Base-by-base conservation (phyloP, 2,797 vertebrate species). In the Tangara arthus region DNA sequence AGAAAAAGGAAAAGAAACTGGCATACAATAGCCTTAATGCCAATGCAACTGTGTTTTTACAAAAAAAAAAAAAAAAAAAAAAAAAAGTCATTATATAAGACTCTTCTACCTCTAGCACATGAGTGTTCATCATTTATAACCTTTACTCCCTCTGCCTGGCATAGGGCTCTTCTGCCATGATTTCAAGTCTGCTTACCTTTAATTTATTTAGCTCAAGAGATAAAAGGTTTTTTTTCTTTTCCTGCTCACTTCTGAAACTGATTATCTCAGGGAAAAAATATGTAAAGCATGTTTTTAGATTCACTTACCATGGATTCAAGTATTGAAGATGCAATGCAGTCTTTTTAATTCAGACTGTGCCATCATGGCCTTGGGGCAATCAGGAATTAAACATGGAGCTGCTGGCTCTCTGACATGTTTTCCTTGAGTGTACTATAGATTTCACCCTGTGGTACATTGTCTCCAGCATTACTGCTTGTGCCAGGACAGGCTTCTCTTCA, bases 351-450 rank as follows among this genome's bases (percentile, higher is more conserved):
- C 47, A 50, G 24, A 28, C 20, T 26, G 12, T 68, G 49, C 52
- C 24, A n/a, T 76, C 55, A 16, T 15, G 19, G 32, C 66, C 61
- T 72, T 1, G 0, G 41, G 65, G 55, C 59, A 91, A 75, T 72
- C 35, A 52, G 65, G 65, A 91, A 83, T 85, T 91, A 81, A 90
- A 37, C 13, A 11, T n/a, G 63, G 32, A 78, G 56, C 42, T 76
- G 15, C 27, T 78, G 60, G 20, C 27, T 85, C 46, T 87, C 61
- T 78, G 64, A 46, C 55, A 47, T 30, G 2, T 55, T 86, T 89
- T 90, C 41, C 55, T 41, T 82, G 57, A 75, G 55, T 18, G 11
- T 50, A 37, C n/a, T 61, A 3, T 24, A 83, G 73, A 79, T 92
- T 89, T 70, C 81, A 84, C 23, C 52, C 52, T 53, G 52, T 2